These are phyloP conservation scores for Bubo blakistoni DNA, from an alignment of 2,113 vertebrate species.

Conservation along the genomic window DNA sequence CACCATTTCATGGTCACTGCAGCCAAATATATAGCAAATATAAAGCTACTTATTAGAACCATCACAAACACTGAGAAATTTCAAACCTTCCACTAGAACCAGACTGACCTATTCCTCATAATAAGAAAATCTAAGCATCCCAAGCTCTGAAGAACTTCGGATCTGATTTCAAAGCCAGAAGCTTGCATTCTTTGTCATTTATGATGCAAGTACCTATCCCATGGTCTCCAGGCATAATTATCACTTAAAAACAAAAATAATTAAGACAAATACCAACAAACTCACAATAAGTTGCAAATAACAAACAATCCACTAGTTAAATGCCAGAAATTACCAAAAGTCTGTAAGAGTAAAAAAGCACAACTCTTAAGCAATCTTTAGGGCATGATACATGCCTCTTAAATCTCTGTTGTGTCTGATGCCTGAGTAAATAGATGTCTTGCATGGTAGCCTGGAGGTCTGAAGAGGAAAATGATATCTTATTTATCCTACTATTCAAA, in stretches of 20 bases:
- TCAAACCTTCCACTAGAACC: neutral
- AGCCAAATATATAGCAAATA: neutral
- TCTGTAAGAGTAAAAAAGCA: neutral
- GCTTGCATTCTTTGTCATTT: neutral
- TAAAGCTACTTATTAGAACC: neutral
- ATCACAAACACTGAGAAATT: neutral
- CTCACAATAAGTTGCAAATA: neutral
- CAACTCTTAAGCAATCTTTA: neutral
- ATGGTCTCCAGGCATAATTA: neutral
- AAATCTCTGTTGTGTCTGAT: neutral
- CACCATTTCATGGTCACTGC: too few relatives aligned
- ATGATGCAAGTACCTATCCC: neutral
- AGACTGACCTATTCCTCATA: neutral
- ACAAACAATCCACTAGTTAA: neutral
- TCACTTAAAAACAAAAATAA: neutral
- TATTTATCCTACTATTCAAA: neutral
- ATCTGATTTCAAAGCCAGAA: neutral
- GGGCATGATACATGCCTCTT: neutral
- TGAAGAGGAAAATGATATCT: neutral
- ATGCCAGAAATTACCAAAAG: neutral
- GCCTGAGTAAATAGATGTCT: neutral
- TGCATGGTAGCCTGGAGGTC: neutral
- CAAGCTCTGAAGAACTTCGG: neutral
- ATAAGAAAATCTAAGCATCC: neutral
- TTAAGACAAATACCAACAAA: neutral